Base-by-base conservation (phyloP, 2,797 vertebrate species). In the Gadopsis bispinosus region DNA sequence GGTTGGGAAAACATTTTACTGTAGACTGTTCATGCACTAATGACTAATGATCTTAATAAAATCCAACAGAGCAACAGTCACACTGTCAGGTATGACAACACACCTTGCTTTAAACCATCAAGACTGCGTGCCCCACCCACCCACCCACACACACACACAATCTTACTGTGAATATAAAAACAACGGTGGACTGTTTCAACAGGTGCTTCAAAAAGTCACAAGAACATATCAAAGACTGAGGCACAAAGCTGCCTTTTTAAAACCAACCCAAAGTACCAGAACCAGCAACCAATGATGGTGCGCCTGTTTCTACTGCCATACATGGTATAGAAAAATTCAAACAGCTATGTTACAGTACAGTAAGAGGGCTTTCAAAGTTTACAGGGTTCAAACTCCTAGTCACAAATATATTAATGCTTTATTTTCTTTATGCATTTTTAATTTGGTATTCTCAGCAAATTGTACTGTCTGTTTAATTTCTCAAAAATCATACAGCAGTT, bases 201-300 rank as follows among this genome's bases (percentile, higher is more conserved):
- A 50, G 65, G 82, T 87, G 83, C 73, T 87, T 87, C 58, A 85
- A 91, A 92, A 92, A 87, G 79, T 91, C 84, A 88, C 86, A 60
- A 83, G 81, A 87, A 90, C 84, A 90, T 92, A 91, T 91, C 68
- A 91, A 91, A 93, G 77, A 89, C 72, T 12, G 82, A 89, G 91
- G 93, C 91, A 92, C 86, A 87, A 93, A 93, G 83, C 89, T 92
- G 93, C 93, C 93, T 89, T 80, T 86, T 83, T 47, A 80, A 81
- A 90, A 84, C 64, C 75, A 72, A 81, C 79, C 75, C 26, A 26
- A 26, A 51, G 73, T 73, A 86, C 75, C 70, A 87, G 81, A 86
- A 91, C 84, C 88, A 71, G 77, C 83, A 62, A 79, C 78, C 82
- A 1, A 35, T 8, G 64, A 65, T 7, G 89, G 76, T 47, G 81